Conservation (phyloP, 2,888 invertebrate genomes). For the Hesperia comma region DNA sequence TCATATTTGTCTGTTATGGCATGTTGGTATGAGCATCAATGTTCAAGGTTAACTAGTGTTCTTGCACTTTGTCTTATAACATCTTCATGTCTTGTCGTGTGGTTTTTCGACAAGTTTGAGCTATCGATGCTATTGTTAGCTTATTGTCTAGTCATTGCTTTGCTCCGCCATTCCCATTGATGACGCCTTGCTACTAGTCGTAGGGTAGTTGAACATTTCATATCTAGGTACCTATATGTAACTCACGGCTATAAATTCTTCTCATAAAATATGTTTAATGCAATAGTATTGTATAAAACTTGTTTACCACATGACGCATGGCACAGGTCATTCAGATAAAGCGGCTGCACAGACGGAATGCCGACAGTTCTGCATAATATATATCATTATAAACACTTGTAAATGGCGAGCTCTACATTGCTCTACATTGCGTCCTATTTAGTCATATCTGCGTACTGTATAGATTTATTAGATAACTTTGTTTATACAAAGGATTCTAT, state of each 20-base stretch:
- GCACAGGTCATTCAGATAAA: slow-evolving; percentile 54
- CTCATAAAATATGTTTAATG: slow-evolving; percentile 15
- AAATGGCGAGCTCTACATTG: slow-evolving; percentile 27
- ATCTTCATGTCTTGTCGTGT: too few relatives aligned
- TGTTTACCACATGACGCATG: slow-evolving; percentile 46
- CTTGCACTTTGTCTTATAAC: too few relatives aligned
- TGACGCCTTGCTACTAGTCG: too few relatives aligned
- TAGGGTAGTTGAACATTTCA: too few relatives aligned
- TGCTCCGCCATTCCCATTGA: too few relatives aligned
- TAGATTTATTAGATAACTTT: slow-evolving; percentile 29
- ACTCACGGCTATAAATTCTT: neutral
- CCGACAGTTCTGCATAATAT: slow-evolving; percentile 52
- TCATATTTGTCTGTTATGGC: too few relatives aligned
- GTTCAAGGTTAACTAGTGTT: too few relatives aligned
- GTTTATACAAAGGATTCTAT: neutral
- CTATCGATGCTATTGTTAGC: too few relatives aligned
- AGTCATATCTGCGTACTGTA: slow-evolving; percentile 2
- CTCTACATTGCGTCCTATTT: slow-evolving; percentile 7
- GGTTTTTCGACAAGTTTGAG: too few relatives aligned
- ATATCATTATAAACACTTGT: slow-evolving; percentile 26
- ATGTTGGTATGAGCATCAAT: too few relatives aligned
- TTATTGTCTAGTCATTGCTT: too few relatives aligned
- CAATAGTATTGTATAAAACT: slow-evolving; percentile 23
- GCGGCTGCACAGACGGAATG: slow-evolving; percentile 57
- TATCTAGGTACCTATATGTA: neutral